Evolutionary conservation across 2,113 vertebrate species (phyloP), one percentile per base, ranked within the genome.

Genomic region (Boulengeromyrus knoepffleri): DNA sequence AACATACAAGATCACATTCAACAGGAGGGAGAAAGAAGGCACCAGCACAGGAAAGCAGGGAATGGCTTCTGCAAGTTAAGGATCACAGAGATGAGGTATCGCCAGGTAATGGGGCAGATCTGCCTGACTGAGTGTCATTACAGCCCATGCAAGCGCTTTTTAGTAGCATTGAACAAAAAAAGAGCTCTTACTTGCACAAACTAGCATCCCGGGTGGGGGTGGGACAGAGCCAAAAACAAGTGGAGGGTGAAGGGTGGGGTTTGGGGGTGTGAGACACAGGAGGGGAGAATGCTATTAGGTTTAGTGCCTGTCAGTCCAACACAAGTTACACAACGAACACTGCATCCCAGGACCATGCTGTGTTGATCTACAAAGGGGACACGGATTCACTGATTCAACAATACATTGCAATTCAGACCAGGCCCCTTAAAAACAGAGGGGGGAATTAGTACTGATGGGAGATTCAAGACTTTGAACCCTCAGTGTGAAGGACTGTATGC

Each of bases 181-280:
- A 91, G 93, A 90, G 92, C 91, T 96, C 97, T 98, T 98, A 98
- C 97, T 98, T 98, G 97, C 95, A 97, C 96, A 96, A 97, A 97
- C 97, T 97, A 97, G 94, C 92, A 92, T 97, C 96, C 97, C 95
- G 94, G 96, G 95, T 95, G 93, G 95, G 96, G 93, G 95, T 95
- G 95, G 96, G 94, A 94, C 93, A 94, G 94, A 94, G 95, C 97
- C 95, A 97, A 95, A 80, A 95, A 96, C 92, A 94, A 89, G 56
- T n/a, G 56, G 24, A 91, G 77, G 93, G 94, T 92, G 93, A 93
- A 93, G 92, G 93, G 94, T 91, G 95, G 95, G 94, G 93, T 94
- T 90, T 93, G 94, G 94, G 94, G 90, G 94, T 95, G 93, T 93
- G 91, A 92, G 94, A 94, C 92, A 95, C 89, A 91, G 92, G 94